These are phyloP conservation scores for Diploscapter pachys DNA, from an alignment of 1,140 invertebrate species.

Conservation along the genomic window DNA sequence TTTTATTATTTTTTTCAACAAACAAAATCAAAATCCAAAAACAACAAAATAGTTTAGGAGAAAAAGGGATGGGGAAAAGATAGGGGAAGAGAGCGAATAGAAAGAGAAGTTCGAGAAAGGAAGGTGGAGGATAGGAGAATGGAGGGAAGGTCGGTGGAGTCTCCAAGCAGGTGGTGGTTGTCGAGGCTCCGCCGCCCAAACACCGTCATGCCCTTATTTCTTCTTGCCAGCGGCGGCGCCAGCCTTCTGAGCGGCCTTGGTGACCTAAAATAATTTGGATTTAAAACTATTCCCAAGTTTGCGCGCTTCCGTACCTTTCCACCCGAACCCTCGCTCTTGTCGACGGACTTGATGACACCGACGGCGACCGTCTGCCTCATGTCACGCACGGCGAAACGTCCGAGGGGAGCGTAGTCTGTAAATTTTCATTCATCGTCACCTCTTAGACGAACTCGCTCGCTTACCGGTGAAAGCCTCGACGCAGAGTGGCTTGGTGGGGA, in stretches of 20 bases:
- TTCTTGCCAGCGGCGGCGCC: conserved; percentile 59
- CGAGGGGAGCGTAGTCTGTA: conserved; percentile 86
- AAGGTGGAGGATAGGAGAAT: conserved; percentile 18
- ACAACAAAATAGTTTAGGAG: conserved; percentile 7
- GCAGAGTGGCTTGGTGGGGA: conserved; percentile 92
- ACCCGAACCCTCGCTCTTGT: conserved; percentile 66
- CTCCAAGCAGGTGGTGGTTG: background rate
- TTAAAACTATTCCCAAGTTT: too few relatives aligned
- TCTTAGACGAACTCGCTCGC: too few relatives aligned
- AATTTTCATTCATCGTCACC: too few relatives aligned
- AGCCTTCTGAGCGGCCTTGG: conserved; percentile 94
- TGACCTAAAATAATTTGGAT: conserved; percentile 64
- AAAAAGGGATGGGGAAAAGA: background rate
- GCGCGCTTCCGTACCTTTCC: conserved; percentile 72
- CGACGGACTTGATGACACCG: conserved; percentile 79
- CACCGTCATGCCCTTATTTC: conserved; percentile 11
- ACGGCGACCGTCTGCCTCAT: conserved; percentile 99
- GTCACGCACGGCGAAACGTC: conserved; percentile 96
- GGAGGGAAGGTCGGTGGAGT: background rate
- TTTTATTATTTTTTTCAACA: background rate
- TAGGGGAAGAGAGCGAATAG: background rate
- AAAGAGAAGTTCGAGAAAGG: background rate
- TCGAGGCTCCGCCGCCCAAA: background rate
- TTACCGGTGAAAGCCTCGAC: conserved; percentile 83
- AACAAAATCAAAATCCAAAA: background rate